Base-by-base conservation (phyloP, 2,888 invertebrate genomes). In the Drosophila gaucha region DNA sequence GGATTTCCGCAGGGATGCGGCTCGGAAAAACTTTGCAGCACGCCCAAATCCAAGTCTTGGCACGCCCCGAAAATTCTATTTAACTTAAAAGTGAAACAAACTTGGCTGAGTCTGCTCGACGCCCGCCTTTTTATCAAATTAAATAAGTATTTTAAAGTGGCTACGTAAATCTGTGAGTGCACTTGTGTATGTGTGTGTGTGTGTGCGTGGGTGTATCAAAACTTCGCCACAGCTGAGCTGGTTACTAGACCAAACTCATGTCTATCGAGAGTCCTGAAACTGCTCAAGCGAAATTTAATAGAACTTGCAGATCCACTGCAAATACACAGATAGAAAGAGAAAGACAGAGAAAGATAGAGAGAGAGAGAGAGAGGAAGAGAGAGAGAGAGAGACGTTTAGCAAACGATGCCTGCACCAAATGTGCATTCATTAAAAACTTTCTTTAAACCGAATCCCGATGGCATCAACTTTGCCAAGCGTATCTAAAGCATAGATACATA, bases 81-180 rank as follows among this genome's bases (percentile, higher is more conserved):
- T 82, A 68, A 74, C 69, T 85, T 50, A 47, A 67, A 76, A 84
- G 77, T 51, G 77, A 78, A 80, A 66, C 63, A 85, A 78, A 78
- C 59, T 85, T 80, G 62, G 35, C 36, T 56, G 83, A 77, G 79
- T n/a, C 44, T 59, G 80, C 60, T 55, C 43, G 41, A 10, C 59
- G 62, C 49, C 39, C 41, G 65, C 38, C 36, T 24, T 46, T 74
- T 77, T 62, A 74, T 85, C 65, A 60, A 85, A 78, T 78, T 74
- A 74, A 44, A 52, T 60, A 78, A 78, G 78, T 63, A 68, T 77
- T 74, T 78, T 57, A 63, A 65, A 78, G 57, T 56, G 63, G 39
- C 59, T 46, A 54, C 54, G 47, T 28, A 26, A 49, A 18, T 44
- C 22, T 16, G 9, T 16, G 16, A 2, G 9, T 10, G 31, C 31